A percentile compares a stretch with the other conserved stretches of the same genome.
phyloP scores from a whole-genome alignment of 2,797 vertebrate genomes.

The Geotrypetes seraphini region DNA sequence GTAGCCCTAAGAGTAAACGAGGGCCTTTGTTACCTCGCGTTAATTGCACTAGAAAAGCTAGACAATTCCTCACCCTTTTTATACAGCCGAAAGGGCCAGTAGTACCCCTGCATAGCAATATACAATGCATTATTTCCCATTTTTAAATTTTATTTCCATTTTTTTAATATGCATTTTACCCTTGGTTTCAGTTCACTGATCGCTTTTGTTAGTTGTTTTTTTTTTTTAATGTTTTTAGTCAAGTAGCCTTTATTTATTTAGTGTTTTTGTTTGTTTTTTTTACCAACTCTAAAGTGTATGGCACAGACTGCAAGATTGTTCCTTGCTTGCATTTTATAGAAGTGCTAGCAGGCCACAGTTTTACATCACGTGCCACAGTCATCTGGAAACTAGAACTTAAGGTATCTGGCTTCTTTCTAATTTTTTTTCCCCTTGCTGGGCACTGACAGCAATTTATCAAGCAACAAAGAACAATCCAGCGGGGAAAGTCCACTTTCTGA shows the following conservation, averaged over 20 bases:
- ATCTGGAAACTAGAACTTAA: slow-evolving; percentile 31
- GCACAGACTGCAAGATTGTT: slow-evolving; percentile 23
- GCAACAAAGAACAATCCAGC: slow-evolving; percentile 15
- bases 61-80: no score
- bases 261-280: no score
- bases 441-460: slow-evolving; percentile 22
- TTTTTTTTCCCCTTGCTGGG: slow-evolving; percentile 35
- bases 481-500: not conserved
- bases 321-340: slow-evolving; percentile 23
- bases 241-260: no score
- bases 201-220: no score
- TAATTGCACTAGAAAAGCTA: no score
- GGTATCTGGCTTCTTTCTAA: slow-evolving; percentile 27
- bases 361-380: slow-evolving; percentile 28
- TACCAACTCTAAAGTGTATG: not conserved
- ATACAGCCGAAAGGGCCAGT: no score
- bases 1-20: no score
- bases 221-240: no score
- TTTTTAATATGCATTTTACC: slow-evolving; percentile 8
- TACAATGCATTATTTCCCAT: no score
- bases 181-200: slow-evolving; percentile 28
- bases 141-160: slow-evolving; percentile 13
- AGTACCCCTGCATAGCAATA: no score
- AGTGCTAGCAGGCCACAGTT: slow-evolving; percentile 26
- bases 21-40: no score